phyloP scores from a whole-genome alignment of 2,888 invertebrate genomes.

The Agonum fuliginosum region DNA sequence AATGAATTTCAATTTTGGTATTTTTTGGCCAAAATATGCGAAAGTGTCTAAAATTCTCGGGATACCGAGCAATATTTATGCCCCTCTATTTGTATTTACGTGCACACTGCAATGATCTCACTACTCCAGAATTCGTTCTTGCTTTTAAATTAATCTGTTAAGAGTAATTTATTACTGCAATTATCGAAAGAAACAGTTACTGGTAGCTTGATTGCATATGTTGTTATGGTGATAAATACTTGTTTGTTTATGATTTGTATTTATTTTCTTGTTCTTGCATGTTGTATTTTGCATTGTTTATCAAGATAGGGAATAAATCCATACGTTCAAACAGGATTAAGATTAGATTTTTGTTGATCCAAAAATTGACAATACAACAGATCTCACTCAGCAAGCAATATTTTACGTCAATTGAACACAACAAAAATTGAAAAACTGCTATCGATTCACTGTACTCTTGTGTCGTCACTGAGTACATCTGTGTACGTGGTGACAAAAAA shows the following conservation, averaged over 20 bases:
- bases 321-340: neutral
- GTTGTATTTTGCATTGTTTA: neutral
- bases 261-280: no score
- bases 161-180: conserved; percentile 45
- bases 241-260: neutral
- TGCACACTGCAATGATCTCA: conserved; percentile 25
- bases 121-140: conserved; percentile 31
- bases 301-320: neutral
- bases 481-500: no score
- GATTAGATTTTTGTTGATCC: no score
- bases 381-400: no score
- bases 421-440: no score
- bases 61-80: conserved; percentile 17
- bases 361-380: no score
- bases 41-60: conserved; percentile 21
- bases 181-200: conserved; percentile 51
- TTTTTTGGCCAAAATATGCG: no score
- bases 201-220: neutral
- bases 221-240: neutral
- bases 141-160: conserved; percentile 51
- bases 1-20: no score
- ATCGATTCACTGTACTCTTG: no score
- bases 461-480: no score
- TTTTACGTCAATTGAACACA: no score
- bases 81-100: conserved; percentile 21